A percentile compares a stretch with the other conserved stretches of the same genome.
Evolutionary conservation across 2,888 invertebrate species (phyloP).

Genomic region (Nemoura dubitans): DNA sequence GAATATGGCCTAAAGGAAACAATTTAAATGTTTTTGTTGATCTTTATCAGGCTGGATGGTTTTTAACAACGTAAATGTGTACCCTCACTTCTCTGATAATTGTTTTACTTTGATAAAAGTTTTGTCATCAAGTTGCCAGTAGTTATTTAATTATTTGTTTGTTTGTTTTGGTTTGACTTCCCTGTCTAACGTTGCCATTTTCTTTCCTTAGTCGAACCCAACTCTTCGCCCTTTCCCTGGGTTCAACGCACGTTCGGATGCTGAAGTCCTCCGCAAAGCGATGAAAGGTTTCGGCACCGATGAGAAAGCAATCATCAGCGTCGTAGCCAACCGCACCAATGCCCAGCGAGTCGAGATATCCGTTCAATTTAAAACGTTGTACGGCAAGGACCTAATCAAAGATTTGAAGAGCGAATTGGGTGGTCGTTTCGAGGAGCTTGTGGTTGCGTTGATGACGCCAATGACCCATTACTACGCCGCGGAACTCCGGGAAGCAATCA

Average conservation of each 20-base stretch:
- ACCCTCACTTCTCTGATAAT: no score
- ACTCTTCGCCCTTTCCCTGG: conserved; percentile 79
- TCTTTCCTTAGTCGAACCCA: conserved; percentile 69
- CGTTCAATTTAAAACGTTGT: conserved; percentile 83
- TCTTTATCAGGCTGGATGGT: no score
- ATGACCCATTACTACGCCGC: conserved; percentile 84
- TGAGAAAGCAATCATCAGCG: conserved; percentile 86
- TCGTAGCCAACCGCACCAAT: conserved; percentile 84
- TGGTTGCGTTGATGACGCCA: conserved; percentile 86
- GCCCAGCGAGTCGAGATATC: conserved; percentile 86
- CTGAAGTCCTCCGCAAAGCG: conserved; percentile 82
- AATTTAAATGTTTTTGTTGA: not conserved
- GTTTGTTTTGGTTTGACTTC: no score
- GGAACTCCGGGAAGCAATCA: conserved; percentile 84
- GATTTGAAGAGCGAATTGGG: conserved; percentile 89
- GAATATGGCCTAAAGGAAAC: not conserved
- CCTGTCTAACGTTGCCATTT: not conserved
- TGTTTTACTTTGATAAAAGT: no score
- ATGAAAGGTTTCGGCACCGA: conserved; percentile 95
- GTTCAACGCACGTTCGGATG: conserved; percentile 83
- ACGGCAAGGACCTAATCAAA: conserved; percentile 80
- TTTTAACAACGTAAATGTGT: no score
- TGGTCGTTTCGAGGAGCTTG: conserved; percentile 85
- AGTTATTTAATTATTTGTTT: no score
- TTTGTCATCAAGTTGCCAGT: no score